Evolutionary conservation across 2,888 invertebrate genomes (phyloP).

Genomic region (Tillus elongatus): DNA sequence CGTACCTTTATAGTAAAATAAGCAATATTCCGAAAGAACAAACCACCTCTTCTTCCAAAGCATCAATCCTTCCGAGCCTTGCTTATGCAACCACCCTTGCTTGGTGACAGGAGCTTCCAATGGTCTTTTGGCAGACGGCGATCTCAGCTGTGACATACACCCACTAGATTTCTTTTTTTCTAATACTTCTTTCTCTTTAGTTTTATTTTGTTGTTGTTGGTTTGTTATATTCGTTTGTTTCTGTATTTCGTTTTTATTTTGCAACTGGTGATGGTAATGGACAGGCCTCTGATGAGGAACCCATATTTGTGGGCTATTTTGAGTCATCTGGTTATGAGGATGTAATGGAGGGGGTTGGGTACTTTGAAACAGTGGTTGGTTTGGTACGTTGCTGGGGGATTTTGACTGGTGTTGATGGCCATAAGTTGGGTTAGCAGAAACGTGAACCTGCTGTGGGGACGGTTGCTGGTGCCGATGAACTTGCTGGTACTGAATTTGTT

Average conservation of each 20-base stretch:
- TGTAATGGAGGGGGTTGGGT: slow-evolving; percentile 23
- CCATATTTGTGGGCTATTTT: slow-evolving; percentile 34
- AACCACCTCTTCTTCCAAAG: slow-evolving; percentile 94
- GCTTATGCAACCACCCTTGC: slow-evolving; percentile 85
- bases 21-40: slow-evolving; percentile 84
- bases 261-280: slow-evolving; percentile 34
- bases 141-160: slow-evolving; percentile 49
- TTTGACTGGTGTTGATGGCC: slow-evolving; percentile 25
- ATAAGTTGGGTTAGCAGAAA: slow-evolving; percentile 25
- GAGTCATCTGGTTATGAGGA: slow-evolving; percentile 27
- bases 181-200: slow-evolving; percentile 26
- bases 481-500: slow-evolving; percentile 15
- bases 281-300: slow-evolving; percentile 31
- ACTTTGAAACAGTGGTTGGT: slow-evolving; percentile 21
- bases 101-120: slow-evolving; percentile 77
- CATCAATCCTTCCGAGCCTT: slow-evolving; percentile 87
- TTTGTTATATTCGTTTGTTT: slow-evolving; percentile 10
- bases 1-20: slow-evolving; percentile 89
- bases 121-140: slow-evolving; percentile 76
- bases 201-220: slow-evolving; percentile 14
- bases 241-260: slow-evolving; percentile 16
- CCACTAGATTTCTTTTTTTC: slow-evolving; percentile 27
- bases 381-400: slow-evolving; percentile 18
- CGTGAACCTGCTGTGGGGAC: slow-evolving; percentile 23
- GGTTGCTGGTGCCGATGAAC: slow-evolving; percentile 28